Evolutionary conservation across 2,888 invertebrate genomes (phyloP).

Genomic region (Chrysotoxum bicinctum): DNA sequence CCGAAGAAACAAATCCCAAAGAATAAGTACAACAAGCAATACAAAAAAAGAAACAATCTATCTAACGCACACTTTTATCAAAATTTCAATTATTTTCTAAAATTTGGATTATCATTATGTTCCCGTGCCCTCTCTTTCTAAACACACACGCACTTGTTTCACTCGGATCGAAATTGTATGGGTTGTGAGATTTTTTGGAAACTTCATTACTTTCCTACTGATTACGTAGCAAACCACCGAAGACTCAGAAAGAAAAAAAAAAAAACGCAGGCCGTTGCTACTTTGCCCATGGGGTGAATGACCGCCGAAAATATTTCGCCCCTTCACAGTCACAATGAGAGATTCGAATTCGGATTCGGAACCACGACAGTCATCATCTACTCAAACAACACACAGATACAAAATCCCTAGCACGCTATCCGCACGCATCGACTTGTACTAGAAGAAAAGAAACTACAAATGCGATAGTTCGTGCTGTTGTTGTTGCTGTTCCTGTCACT

Average conservation of each 20-base stretch:
- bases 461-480: conserved; percentile 16
- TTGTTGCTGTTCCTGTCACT: conserved; percentile 24
- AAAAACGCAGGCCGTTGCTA: conserved; percentile 31
- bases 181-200: conserved; percentile 59
- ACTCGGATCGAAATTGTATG: conserved; percentile 9
- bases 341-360: neutral
- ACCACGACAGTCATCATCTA: conserved; percentile 46
- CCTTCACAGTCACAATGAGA: conserved; percentile 13
- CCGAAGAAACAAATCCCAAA: neutral
- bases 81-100: conserved; percentile 15
- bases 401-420: neutral
- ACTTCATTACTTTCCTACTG: conserved; percentile 53
- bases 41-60: neutral
- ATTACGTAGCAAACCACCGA: conserved; percentile 55
- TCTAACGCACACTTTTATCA: conserved; percentile 12
- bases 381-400: conserved; percentile 37
- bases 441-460: conserved; percentile 51
- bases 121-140: neutral
- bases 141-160: conserved; percentile 22
- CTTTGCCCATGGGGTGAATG: conserved; percentile 78
- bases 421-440: conserved; percentile 45
- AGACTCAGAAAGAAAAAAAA: neutral
- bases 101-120: conserved; percentile 11
- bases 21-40: neutral
- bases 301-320: conserved; percentile 79